phyloP scores from a whole-genome alignment of 2,797 vertebrate genomes.

The Aeoliscus strigatus region DNA sequence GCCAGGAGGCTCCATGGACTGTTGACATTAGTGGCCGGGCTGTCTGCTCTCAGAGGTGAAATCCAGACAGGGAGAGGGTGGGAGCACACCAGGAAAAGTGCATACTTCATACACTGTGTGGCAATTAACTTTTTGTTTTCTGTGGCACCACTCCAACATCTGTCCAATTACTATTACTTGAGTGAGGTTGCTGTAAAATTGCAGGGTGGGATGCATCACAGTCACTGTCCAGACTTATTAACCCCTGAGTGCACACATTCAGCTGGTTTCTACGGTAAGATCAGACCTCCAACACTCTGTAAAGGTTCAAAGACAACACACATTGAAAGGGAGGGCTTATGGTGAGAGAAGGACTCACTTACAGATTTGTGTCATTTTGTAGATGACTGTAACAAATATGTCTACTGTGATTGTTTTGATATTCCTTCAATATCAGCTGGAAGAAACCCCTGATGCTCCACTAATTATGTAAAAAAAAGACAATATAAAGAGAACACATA shows the following conservation, averaged over 20 bases:
- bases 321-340: too few species aligned
- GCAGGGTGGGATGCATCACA: constrained; percentile 11
- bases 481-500: too few species aligned
- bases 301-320: not conserved
- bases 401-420: too few species aligned
- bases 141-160: constrained; percentile 60
- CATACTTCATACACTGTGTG: constrained; percentile 54
- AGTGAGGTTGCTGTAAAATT: constrained; percentile 35
- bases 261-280: not conserved
- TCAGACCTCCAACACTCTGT: not conserved
- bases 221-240: constrained; percentile 13
- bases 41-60: constrained; percentile 51
- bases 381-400: too few species aligned
- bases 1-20: constrained; percentile 42
- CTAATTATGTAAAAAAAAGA: too few species aligned
- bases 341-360: too few species aligned
- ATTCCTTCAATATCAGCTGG: too few species aligned
- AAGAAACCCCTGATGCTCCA: too few species aligned
- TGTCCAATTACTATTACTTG: constrained; percentile 51
- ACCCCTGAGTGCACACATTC: not conserved
- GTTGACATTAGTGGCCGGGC: constrained; percentile 49
- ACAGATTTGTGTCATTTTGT: too few species aligned
- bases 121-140: constrained; percentile 64
- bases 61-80: constrained; percentile 46
- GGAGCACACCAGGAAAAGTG: constrained; percentile 43